phyloP scores from a whole-genome alignment of 2,888 invertebrate genomes.

The Carpatolechia fugitivella region DNA sequence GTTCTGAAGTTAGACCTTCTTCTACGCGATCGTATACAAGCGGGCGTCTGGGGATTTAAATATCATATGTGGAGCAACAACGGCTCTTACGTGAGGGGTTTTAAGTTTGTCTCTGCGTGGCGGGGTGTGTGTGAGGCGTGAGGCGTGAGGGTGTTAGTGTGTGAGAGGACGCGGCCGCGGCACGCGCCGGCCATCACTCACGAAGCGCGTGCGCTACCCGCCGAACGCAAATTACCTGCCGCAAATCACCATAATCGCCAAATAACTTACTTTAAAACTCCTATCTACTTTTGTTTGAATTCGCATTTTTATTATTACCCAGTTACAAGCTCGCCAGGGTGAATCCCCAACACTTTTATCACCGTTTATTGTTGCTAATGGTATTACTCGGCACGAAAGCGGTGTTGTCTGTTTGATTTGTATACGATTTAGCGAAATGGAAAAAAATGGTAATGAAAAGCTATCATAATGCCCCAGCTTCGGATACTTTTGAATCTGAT shows the following conservation, averaged over 20 bases:
- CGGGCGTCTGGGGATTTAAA: neutral
- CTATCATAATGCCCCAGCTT: neutral
- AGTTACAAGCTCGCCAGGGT: neutral
- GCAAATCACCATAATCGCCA: conserved; percentile 19
- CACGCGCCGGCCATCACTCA: conserved; percentile 9
- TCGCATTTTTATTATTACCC: conserved; percentile 6
- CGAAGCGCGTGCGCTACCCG: neutral
- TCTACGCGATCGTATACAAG: neutral
- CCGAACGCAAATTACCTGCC: conserved; percentile 10
- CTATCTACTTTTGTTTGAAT: conserved; percentile 9
- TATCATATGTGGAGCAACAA: conserved; percentile 4
- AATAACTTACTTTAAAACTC: conserved; percentile 16
- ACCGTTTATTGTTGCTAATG: conserved; percentile 14
- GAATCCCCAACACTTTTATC: conserved; percentile 4
- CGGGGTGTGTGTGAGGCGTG: neutral
- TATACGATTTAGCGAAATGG: conserved; percentile 11
- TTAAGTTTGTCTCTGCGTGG: neutral
- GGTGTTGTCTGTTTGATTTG: conserved; percentile 11
- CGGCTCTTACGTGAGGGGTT: neutral
- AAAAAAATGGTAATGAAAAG: conserved; percentile 11
- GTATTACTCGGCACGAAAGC: conserved; percentile 11
- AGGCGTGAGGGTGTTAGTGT: neutral
- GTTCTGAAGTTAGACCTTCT: neutral
- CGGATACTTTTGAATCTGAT: too few relatives aligned
- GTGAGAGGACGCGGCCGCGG: neutral